phyloP scores from a whole-genome alignment of 2,113 vertebrate genomes.

The Trematocara nigrifrons region DNA sequence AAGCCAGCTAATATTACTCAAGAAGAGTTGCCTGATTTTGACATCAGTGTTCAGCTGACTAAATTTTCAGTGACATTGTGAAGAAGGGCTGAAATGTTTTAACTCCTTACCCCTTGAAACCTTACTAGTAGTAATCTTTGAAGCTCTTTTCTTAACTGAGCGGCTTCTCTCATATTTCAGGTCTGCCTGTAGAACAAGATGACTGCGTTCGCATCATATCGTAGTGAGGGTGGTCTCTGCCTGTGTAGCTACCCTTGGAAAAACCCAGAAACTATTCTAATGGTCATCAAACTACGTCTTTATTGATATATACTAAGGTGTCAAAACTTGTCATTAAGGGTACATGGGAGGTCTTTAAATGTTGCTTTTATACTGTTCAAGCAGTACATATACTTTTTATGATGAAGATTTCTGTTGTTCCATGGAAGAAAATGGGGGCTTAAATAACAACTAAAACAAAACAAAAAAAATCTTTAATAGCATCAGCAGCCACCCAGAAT shows the following conservation, averaged over 20 bases:
- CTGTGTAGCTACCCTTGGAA: not conserved
- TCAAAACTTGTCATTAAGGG: not conserved
- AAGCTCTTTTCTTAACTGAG: not conserved
- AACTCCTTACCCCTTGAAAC: not conserved
- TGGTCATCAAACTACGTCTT: not conserved
- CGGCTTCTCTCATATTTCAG: not conserved
- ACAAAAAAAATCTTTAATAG: not conserved
- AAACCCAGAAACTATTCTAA: not conserved
- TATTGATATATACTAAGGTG: not conserved
- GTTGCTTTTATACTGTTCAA: not conserved
- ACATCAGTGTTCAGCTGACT: not conserved
- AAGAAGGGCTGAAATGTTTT: not conserved
- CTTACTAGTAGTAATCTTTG: not conserved
- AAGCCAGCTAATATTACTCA: conserved; percentile 14
- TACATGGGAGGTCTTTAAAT: not conserved
- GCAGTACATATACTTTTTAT: not conserved
- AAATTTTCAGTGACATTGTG: not conserved
- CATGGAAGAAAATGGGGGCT: not conserved
- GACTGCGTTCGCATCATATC: not conserved
- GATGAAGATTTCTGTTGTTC: not conserved
- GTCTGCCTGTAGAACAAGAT: not conserved
- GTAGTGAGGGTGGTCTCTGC: not conserved
- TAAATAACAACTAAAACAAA: not conserved
- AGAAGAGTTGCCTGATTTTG: not conserved
- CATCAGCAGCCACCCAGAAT: not conserved